Evolutionary conservation across 2,113 vertebrate species (phyloP).

Genomic region (Hippocampus abdominalis): DNA sequence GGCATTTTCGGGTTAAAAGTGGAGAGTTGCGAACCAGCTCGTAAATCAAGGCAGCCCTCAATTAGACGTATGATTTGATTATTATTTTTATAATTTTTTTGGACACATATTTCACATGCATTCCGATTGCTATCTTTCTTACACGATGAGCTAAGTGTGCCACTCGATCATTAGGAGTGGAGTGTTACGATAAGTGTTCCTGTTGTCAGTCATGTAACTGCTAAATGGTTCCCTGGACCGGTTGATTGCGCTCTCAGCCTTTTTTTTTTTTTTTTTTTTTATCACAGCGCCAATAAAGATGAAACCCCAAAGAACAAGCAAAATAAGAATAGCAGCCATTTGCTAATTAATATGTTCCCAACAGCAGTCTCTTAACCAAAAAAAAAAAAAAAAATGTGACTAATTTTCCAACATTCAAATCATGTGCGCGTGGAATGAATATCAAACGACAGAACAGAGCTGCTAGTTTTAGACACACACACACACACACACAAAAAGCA

Average conservation of each 20-base stretch:
- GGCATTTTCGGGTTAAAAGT: too few species aligned
- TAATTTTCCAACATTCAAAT: slow-evolving; percentile 4
- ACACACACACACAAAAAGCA: slow-evolving; percentile 23
- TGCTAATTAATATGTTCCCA: slow-evolving; percentile 1
- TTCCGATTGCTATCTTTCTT: background rate
- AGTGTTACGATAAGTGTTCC: background rate
- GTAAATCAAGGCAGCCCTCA: too few species aligned
- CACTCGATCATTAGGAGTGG: background rate
- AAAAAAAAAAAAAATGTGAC: background rate
- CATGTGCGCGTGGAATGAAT: background rate
- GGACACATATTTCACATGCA: background rate
- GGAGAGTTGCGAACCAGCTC: too few species aligned
- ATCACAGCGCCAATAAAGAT: background rate
- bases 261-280: background rate
- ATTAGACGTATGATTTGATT: background rate
- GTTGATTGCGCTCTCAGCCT: background rate
- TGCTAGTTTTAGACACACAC: background rate
- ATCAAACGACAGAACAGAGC: slow-evolving; percentile 8
- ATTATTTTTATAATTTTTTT: background rate
- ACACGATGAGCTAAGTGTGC: background rate
- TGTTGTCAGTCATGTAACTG: background rate
- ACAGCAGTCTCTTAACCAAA: background rate
- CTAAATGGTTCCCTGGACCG: background rate
- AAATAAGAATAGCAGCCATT: background rate
- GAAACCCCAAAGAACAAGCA: background rate